Evolutionary conservation across 2,113 vertebrate species (phyloP).

Genomic region (Aphyosemion australe): DNA sequence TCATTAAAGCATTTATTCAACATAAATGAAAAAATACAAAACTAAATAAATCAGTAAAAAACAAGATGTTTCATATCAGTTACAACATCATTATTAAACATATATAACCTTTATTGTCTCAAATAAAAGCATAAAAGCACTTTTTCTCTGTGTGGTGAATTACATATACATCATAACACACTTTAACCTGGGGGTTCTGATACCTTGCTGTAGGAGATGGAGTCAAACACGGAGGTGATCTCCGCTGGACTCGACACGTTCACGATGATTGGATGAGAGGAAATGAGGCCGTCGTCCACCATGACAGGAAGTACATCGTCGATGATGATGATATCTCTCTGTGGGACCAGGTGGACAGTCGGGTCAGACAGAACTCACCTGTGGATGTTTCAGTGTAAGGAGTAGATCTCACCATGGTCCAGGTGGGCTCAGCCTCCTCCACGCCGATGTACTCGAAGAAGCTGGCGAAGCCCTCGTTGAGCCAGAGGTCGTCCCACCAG

Average conservation of each 20-base stretch:
- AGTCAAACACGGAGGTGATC: constrained; percentile 98
- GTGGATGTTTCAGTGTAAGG: background rate
- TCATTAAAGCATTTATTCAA: too few species aligned
- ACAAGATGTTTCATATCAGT: too few species aligned
- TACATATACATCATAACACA: too few species aligned
- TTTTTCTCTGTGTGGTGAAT: too few species aligned
- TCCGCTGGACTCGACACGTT: constrained; percentile 87
- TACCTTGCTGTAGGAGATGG: constrained; percentile 95
- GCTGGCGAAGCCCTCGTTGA: constrained; percentile 96
- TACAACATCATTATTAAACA: too few species aligned
- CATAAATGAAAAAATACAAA: too few species aligned
- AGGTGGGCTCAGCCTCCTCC: constrained; percentile 76
- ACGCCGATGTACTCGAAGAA: constrained; percentile 94
- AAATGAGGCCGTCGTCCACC: constrained; percentile 88
- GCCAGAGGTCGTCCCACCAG: constrained; percentile 98
- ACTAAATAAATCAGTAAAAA: too few species aligned
- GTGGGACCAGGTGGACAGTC: background rate
- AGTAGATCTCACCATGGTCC: constrained; percentile 88
- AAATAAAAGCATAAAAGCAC: too few species aligned
- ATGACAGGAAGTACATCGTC: constrained; percentile 91
- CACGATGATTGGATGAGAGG: constrained; percentile 93
- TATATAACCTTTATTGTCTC: too few species aligned
- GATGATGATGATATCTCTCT: constrained; percentile 90
- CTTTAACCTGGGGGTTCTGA: too few species aligned
- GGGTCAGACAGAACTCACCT: background rate